Evolutionary conservation across 2,888 invertebrate species (phyloP).

Genomic region (Cryptops parisi): DNA sequence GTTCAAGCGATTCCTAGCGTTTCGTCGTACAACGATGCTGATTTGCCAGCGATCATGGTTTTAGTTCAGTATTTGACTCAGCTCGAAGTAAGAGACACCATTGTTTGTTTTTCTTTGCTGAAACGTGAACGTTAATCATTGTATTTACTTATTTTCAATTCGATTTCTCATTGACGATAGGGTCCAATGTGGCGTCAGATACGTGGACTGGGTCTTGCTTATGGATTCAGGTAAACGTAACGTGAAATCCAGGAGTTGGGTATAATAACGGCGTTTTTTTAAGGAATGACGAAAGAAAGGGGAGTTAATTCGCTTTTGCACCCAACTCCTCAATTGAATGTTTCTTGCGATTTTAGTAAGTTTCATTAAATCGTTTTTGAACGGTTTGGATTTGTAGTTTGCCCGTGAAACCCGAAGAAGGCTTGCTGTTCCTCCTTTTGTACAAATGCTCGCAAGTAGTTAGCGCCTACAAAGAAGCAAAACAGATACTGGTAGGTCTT

Average conservation of each 20-base stretch:
- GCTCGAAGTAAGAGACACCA: conserved; percentile 45
- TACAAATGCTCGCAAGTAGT: conserved; percentile 62
- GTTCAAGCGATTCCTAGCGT: conserved; percentile 52
- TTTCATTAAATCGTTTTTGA: too few species aligned
- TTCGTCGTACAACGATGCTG: conserved; percentile 44
- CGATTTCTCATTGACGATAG: conserved; percentile 31
- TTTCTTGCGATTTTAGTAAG: too few species aligned
- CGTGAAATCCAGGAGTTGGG: conserved; percentile 23
- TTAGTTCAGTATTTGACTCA: conserved; percentile 75
- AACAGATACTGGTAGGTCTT: conserved; percentile 48
- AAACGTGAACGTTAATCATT: neutral
- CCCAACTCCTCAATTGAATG: too few species aligned
- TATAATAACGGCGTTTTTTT: too few species aligned
- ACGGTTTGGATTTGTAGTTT: too few species aligned
- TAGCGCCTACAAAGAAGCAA: conserved; percentile 62
- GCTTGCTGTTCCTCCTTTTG: conserved; percentile 53
- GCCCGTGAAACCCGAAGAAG: conserved; percentile 47
- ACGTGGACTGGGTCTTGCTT: conserved; percentile 71
- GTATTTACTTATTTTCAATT: neutral
- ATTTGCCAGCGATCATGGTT: conserved; percentile 57
- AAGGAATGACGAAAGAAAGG: too few species aligned
- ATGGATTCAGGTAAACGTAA: conserved; percentile 45
- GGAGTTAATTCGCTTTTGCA: too few species aligned
- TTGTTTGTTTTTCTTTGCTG: neutral
- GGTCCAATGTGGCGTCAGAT: conserved; percentile 81